phyloP scores from a whole-genome alignment of 2,888 invertebrate species.

The Allophyes oxyacanthae region DNA sequence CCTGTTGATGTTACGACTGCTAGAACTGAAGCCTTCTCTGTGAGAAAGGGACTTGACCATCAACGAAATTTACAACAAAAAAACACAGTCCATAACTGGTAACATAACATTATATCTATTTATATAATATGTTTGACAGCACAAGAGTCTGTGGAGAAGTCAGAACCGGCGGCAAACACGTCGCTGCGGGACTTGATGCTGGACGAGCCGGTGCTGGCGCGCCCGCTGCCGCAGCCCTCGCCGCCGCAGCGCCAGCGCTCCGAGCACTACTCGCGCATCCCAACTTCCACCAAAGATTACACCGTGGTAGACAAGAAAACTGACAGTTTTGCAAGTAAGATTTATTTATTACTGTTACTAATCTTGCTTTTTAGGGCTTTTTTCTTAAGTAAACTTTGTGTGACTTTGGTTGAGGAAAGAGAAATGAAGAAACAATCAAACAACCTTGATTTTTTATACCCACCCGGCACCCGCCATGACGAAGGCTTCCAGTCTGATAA shows the following conservation, averaged over 20 bases:
- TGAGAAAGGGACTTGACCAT: too few relatives aligned
- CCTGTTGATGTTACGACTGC: too few relatives aligned
- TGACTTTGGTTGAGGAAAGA: too few relatives aligned
- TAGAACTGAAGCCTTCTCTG: too few relatives aligned
- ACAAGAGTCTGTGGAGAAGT: constrained; percentile 59
- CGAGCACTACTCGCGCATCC: constrained; percentile 77
- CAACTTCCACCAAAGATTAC: constrained; percentile 75
- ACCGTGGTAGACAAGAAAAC: constrained; percentile 70
- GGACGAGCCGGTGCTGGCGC: constrained; percentile 59
- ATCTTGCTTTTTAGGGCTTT: constrained; percentile 7
- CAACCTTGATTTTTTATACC: too few relatives aligned
- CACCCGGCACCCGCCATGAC: too few relatives aligned
- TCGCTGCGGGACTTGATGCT: constrained; percentile 73
- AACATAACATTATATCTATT: too few relatives aligned
- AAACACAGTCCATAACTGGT: too few relatives aligned
- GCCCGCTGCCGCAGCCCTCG: constrained; percentile 71
- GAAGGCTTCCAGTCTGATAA: too few relatives aligned
- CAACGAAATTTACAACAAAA: too few relatives aligned
- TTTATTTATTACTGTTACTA: background rate
- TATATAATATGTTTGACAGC: constrained; percentile 39
- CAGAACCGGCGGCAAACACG: constrained; percentile 61
- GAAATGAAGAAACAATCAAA: too few relatives aligned
- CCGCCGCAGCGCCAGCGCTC: constrained; percentile 77
- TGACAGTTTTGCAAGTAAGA: constrained; percentile 70
- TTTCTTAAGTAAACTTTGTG: too few relatives aligned